phyloP scores from a whole-genome alignment of 2,113 vertebrate species.

The Falcunculus frontatus region DNA sequence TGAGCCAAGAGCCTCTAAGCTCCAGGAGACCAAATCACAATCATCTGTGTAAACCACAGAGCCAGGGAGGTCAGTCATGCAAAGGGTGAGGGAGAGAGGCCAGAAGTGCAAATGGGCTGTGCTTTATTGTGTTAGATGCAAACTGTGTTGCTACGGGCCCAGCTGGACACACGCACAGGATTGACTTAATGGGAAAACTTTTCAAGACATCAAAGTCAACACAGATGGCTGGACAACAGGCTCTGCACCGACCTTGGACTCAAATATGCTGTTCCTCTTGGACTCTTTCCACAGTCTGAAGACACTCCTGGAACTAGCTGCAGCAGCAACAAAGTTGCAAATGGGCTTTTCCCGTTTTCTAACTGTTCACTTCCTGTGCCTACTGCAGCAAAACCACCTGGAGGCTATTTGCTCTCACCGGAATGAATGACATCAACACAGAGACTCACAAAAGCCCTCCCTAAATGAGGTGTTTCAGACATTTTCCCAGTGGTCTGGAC shows the following conservation, averaged over 20 bases:
- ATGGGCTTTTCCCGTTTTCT: background rate
- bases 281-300: background rate
- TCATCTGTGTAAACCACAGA: background rate
- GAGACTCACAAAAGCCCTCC: background rate
- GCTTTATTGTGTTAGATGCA: too few species aligned
- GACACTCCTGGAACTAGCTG: background rate
- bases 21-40: background rate
- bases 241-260: background rate
- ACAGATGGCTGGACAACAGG: background rate
- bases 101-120: background rate
- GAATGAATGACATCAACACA: background rate
- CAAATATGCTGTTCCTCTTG: background rate
- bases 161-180: fast-evolving
- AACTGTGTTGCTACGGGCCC: background rate
- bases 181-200: fast-evolving
- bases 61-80: background rate
- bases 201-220: background rate
- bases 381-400: background rate
- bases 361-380: background rate
- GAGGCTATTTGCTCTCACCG: background rate
- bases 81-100: background rate
- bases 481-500: background rate
- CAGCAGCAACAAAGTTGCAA: background rate
- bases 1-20: background rate
- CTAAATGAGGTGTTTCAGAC: background rate